Evolutionary conservation across 2,888 invertebrate genomes (phyloP).

Genomic region (Empis livida): DNA sequence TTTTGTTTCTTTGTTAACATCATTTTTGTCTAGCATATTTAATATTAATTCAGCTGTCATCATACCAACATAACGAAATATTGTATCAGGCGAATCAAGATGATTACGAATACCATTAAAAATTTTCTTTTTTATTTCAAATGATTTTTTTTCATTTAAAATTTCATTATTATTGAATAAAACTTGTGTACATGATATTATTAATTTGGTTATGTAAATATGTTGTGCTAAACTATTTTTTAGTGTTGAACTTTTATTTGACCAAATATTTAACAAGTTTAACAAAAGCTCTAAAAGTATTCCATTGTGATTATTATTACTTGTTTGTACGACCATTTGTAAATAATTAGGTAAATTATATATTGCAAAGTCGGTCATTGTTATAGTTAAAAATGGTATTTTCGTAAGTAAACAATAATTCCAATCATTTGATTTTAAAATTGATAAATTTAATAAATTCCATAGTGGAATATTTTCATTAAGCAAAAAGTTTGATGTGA

Average conservation of each 20-base stretch:
- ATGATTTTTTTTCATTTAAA: slow-evolving; percentile 18
- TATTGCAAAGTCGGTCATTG: slow-evolving; percentile 38
- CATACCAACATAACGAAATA: slow-evolving; percentile 59
- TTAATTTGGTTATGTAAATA: slow-evolving; percentile 51
- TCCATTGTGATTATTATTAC: slow-evolving; percentile 13
- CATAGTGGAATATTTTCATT: background rate
- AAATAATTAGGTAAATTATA: slow-evolving; percentile 51
- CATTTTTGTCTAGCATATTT: slow-evolving; percentile 33
- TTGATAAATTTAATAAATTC: background rate
- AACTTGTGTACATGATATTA: slow-evolving; percentile 37
- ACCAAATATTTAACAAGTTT: slow-evolving; percentile 52
- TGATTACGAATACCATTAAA: slow-evolving; percentile 55
- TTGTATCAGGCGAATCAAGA: slow-evolving; percentile 47
- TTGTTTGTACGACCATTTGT: slow-evolving; percentile 25
- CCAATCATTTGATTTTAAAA: slow-evolving; percentile 41
- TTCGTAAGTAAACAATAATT: slow-evolving; percentile 49
- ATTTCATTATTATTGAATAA: slow-evolving; percentile 11
- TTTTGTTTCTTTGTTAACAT: slow-evolving; percentile 36
- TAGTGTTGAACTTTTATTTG: slow-evolving; percentile 47
- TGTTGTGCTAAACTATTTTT: slow-evolving; percentile 56
- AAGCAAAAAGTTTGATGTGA: slow-evolving; percentile 14
- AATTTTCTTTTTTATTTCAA: slow-evolving; percentile 33
- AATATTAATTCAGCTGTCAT: slow-evolving; percentile 53
- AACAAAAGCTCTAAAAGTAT: slow-evolving; percentile 18
- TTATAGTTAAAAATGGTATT: slow-evolving; percentile 44